A percentile compares a stretch with the other conserved stretches of the same genome.
Conservation (phyloP, 2,797 vertebrate species). For the Xenopus petersii region DNA sequence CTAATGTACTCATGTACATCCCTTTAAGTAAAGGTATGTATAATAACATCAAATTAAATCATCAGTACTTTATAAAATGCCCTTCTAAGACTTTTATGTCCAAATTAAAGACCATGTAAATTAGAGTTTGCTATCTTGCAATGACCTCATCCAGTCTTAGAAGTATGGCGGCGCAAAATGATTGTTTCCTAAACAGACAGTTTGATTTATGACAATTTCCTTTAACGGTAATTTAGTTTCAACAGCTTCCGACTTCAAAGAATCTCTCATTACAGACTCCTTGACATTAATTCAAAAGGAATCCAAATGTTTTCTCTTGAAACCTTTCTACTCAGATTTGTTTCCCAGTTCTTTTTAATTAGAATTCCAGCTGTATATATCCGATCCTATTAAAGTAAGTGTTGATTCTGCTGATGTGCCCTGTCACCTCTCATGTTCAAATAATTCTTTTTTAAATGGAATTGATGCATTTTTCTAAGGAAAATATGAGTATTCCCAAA, state of each 20-base stretch:
- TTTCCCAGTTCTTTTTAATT: slow-evolving; percentile 3
- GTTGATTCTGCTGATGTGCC: too few species aligned
- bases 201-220: slow-evolving; percentile 48
- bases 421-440: too few species aligned
- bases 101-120: slow-evolving; percentile 41
- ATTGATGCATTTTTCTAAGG: too few species aligned
- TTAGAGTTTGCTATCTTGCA: slow-evolving; percentile 38
- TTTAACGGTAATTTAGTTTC: slow-evolving; percentile 49
- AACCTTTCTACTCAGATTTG: slow-evolving; percentile 27
- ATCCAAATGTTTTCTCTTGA: slow-evolving; percentile 40
- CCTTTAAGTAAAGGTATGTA: too few species aligned
- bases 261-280: slow-evolving; percentile 18
- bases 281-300: slow-evolving; percentile 36
- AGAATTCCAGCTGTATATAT: slow-evolving; percentile 18
- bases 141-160: slow-evolving; percentile 42
- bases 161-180: slow-evolving; percentile 36
- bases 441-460: too few species aligned
- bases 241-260: slow-evolving; percentile 46
- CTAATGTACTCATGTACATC: too few species aligned
- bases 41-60: too few species aligned
- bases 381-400: neutral
- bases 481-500: too few species aligned
- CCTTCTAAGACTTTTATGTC: slow-evolving; percentile 33
- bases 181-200: slow-evolving; percentile 49
- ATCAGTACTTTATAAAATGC: too few species aligned